Conservation (phyloP, 2,113 vertebrate genomes). For the Vulpes vulpes region DNA sequence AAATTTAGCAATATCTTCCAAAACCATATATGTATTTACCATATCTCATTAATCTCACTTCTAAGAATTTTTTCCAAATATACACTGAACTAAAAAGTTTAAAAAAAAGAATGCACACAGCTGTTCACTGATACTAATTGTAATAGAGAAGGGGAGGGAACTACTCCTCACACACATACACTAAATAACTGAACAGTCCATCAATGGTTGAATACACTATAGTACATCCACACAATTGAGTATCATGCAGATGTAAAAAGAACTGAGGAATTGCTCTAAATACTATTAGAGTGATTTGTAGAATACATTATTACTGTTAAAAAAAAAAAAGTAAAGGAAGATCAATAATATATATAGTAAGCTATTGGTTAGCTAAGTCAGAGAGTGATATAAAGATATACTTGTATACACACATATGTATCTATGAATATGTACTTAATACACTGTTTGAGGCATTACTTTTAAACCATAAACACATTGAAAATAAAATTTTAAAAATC, state of each 20-base stretch:
- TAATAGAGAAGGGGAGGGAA: neutral
- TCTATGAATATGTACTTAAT: neutral
- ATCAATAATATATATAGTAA: neutral
- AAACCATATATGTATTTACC: neutral
- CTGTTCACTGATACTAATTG: neutral
- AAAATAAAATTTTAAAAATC: neutral
- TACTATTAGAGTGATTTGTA: slow-evolving; percentile 16
- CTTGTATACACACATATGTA: neutral
- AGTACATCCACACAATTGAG: neutral
- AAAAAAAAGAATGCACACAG: neutral
- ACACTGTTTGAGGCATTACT: neutral
- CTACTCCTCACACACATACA: neutral
- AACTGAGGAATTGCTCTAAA: neutral
- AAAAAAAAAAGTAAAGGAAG: neutral
- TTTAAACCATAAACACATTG: neutral
- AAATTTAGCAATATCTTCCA: neutral
- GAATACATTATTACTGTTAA: neutral
- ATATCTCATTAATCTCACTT: neutral
- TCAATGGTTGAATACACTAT: neutral
- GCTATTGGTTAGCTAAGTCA: neutral
- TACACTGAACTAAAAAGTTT: neutral
- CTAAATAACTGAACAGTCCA: neutral
- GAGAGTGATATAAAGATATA: neutral
- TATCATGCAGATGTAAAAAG: neutral
- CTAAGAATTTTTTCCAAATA: neutral